Evolutionary conservation across 2,888 invertebrate genomes (phyloP).

Genomic region (Dastarcus helophoroides): DNA sequence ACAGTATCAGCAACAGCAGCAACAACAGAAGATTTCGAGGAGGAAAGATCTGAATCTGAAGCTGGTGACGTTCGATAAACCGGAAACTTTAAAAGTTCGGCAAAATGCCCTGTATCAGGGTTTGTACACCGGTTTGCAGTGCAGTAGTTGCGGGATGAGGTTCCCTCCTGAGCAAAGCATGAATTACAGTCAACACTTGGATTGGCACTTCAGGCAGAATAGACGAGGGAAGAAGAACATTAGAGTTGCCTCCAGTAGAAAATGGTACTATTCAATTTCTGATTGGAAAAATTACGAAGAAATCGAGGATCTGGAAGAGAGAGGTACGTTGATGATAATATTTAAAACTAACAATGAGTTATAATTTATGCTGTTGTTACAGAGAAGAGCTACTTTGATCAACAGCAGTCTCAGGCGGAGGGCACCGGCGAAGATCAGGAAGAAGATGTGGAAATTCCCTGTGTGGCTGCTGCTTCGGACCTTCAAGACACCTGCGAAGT

Average conservation of each 20-base stretch:
- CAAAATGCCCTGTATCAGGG: constrained; percentile 58
- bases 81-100: constrained; percentile 62
- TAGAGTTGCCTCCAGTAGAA: constrained; percentile 68
- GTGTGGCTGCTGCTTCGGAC: constrained; percentile 56
- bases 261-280: constrained; percentile 81
- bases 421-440: constrained; percentile 47
- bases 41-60: constrained; percentile 34
- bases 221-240: constrained; percentile 76
- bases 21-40: neutral
- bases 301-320: constrained; percentile 80
- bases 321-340: constrained; percentile 42
- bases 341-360: constrained; percentile 1
- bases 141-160: constrained; percentile 89
- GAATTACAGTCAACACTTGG: constrained; percentile 88
- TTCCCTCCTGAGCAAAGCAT: constrained; percentile 84
- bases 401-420: constrained; percentile 44
- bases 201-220: constrained; percentile 98
- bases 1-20: constrained; percentile 17
- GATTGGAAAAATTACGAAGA: constrained; percentile 95
- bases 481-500: constrained; percentile 68
- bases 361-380: constrained; percentile 19
- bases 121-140: constrained; percentile 87
- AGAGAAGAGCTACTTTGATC: constrained; percentile 86
- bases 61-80: constrained; percentile 53
- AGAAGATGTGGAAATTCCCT: constrained; percentile 51